Evolutionary conservation across 2,888 invertebrate species (phyloP), one percentile per base, ranked within the genome.

Genomic region (Hedya salicella): DNA sequence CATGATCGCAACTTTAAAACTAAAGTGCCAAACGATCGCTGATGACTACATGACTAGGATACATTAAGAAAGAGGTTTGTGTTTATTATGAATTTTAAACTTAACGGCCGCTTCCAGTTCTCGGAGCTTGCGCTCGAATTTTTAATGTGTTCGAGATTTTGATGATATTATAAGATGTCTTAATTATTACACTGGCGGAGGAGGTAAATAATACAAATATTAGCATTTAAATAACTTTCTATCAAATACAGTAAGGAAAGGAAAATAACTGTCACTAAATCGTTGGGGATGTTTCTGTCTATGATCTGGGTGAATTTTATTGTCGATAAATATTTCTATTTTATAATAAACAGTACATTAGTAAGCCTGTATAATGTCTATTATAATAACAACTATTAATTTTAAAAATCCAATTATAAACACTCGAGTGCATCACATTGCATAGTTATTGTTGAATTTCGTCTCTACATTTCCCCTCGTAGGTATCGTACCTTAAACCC

Each of bases 401-500:
- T 36, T 16, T 32, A 59, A 14, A 53, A 60, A 30, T 21, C 14
- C 49, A 32, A 50, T 49, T 30, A 40, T 40, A 61, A 61, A 61
- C 53, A 60, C 25, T 46, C 53, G 46, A 40, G 39, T 61, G 66
- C 65, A 66, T 60, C 11, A 17, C 57, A 57, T 65, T 54, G 50
- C 60, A 66, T 40, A 52, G 48, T 60, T 61, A 48, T 66, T 66
- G 66, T 66, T 54, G 16, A 54, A 62, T 61, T 54, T 32, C 54
- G 61, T 66, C 66, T 61, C 50, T 49, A n/a, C 40, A 50, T 44
- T 82, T 86, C 89, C 91, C 89, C 57, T 46, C 32, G 32, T 19
- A 30, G 46, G 13, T 11, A 19, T 85, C 81, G 76, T 78, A 82
- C 78, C 79, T 79, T 80, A 81, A 82, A 86, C 89, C 89, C 90